Percentiles rank a stretch among this genome's conserved stretches.
These are phyloP conservation scores for Dunckerocampus dactyliophorus DNA, from an alignment of 2,113 vertebrate species.

Conservation along the genomic window DNA sequence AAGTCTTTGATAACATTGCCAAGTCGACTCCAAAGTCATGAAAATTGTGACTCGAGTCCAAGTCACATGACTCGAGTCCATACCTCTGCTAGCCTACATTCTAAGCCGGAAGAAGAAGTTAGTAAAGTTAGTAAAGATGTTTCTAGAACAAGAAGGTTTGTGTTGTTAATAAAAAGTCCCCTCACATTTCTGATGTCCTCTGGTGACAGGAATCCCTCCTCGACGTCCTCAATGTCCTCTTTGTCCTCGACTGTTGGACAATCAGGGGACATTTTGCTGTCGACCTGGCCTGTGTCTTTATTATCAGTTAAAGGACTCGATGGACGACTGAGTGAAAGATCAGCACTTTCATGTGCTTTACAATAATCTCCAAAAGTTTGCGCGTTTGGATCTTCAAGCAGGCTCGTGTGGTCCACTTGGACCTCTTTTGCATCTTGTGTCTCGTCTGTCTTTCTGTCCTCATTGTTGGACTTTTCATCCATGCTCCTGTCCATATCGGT, in stretches of 20 bases:
- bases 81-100: constrained; percentile 33
- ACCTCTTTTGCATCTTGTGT: neutral
- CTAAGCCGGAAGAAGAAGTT: constrained; percentile 12
- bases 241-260: neutral
- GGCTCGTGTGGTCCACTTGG: neutral
- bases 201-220: constrained; percentile 46
- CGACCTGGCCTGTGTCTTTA: neutral
- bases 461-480: neutral
- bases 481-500: neutral
- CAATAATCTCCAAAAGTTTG: neutral
- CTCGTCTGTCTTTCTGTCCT: neutral
- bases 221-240: neutral
- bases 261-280: neutral
- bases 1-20: too few relatives aligned
- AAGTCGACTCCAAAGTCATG: too few relatives aligned
- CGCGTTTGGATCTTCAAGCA: neutral
- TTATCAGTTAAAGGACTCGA: neutral
- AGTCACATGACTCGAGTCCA: too few relatives aligned
- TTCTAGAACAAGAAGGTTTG: neutral
- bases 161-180: neutral
- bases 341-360: neutral
- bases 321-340: neutral
- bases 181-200: constrained; percentile 51
- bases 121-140: constrained; percentile 8
- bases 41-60: too few relatives aligned